These are phyloP conservation scores for Trididemnum miniatum DNA, from an alignment of 23 tunicate genomes.

Conservation along the genomic window DNA sequence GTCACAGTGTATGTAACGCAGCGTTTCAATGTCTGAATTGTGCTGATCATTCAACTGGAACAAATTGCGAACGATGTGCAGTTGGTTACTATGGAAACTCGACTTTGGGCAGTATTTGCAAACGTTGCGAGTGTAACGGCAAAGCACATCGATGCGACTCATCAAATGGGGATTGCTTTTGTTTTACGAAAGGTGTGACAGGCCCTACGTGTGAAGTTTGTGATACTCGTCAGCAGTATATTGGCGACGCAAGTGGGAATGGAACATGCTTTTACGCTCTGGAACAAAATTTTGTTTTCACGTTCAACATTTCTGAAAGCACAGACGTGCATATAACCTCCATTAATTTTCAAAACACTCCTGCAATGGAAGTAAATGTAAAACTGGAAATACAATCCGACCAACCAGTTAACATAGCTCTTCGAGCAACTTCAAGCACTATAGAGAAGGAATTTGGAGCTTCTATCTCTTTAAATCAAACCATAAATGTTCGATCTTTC, in stretches of 20 bases:
- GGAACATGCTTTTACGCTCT: constrained; percentile 82
- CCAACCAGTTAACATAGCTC: neutral
- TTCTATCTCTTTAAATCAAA: too few species aligned
- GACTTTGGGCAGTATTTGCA: constrained; percentile 59
- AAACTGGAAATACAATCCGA: constrained; percentile 36
- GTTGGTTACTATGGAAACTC: constrained; percentile 71
- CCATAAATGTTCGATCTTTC: too few species aligned
- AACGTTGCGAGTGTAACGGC: constrained; percentile 48
- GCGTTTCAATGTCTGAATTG: constrained; percentile 41
- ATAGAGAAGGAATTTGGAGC: too few species aligned
- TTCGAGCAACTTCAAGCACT: too few species aligned
- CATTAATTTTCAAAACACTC: constrained; percentile 75
- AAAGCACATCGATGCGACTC: constrained; percentile 51
- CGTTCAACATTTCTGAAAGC: constrained; percentile 31
- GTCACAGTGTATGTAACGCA: constrained; percentile 69
- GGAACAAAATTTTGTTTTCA: constrained; percentile 41
- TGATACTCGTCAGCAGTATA: constrained; percentile 22
- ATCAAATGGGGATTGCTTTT: constrained; percentile 64
- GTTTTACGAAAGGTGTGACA: constrained; percentile 61
- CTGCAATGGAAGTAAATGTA: constrained; percentile 35
- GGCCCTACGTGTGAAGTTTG: constrained; percentile 52
- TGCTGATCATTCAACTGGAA: constrained; percentile 47
- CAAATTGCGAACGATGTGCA: constrained; percentile 49
- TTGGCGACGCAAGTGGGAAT: constrained; percentile 56
- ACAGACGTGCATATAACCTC: constrained; percentile 42